Evolutionary conservation across 2,113 vertebrate species (phyloP).

Genomic region (Pelvicachromis taeniatus): DNA sequence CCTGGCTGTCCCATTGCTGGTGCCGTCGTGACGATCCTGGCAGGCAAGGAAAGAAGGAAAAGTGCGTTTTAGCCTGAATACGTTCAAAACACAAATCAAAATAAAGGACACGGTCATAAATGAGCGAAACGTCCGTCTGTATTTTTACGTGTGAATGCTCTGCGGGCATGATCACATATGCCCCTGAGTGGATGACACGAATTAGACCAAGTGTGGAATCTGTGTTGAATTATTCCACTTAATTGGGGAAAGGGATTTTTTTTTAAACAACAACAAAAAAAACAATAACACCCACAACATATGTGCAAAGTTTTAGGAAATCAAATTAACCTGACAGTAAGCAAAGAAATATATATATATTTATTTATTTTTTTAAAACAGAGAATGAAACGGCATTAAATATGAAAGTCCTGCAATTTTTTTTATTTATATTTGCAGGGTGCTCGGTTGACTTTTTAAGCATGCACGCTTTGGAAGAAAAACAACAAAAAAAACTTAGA

Average conservation of each 20-base stretch:
- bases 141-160: neutral
- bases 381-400: neutral
- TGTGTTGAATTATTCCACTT: neutral
- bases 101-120: neutral
- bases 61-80: neutral
- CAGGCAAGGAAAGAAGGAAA: constrained; percentile 17
- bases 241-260: neutral
- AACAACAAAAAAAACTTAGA: neutral
- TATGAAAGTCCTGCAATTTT: neutral
- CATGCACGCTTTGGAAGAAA: neutral
- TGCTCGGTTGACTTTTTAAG: neutral
- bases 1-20: constrained; percentile 94
- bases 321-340: neutral
- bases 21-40: constrained; percentile 93
- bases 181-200: constrained; percentile 24
- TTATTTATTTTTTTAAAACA: no score
- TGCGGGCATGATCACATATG: constrained; percentile 6
- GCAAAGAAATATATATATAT: no score
- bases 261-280: neutral
- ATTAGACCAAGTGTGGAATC: constrained; percentile 10
- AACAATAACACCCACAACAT: neutral
- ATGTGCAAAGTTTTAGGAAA: neutral
- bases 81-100: neutral
- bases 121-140: neutral
- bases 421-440: neutral